Percentiles rank a stretch among this genome's conserved stretches.
phyloP scores from a whole-genome alignment of 2,113 vertebrate species.

The Sciurus niger region DNA sequence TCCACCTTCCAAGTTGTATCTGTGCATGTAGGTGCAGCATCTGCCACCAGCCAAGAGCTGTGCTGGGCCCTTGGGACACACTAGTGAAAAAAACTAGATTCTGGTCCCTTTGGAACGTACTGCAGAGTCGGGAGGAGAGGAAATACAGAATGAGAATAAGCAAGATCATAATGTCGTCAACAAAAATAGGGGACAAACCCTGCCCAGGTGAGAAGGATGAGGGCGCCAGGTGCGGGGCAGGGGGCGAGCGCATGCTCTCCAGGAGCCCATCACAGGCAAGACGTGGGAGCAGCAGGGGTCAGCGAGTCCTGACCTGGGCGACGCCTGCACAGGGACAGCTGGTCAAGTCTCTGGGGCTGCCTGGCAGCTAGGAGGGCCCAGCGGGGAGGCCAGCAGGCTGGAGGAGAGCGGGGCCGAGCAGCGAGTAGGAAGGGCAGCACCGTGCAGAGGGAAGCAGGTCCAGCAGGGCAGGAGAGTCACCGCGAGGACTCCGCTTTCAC shows the following conservation, averaged over 20 bases:
- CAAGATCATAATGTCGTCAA: no score
- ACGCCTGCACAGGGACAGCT: neutral
- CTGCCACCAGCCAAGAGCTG: neutral
- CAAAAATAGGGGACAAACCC: neutral
- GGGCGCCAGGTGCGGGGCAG: neutral
- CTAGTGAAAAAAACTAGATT: neutral
- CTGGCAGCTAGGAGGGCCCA: neutral
- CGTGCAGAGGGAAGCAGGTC: accelerated
- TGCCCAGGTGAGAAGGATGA: neutral
- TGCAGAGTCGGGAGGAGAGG: neutral
- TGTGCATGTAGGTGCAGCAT: neutral
- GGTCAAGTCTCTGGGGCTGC: no score
- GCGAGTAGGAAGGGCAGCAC: neutral
- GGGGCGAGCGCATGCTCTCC: no score
- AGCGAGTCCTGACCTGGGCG: no score
- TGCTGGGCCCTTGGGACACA: neutral
- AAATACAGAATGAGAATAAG: neutral
- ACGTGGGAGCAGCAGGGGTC: neutral
- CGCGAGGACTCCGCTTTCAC: neutral
- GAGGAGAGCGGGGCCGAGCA: neutral
- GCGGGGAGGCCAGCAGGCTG: neutral
- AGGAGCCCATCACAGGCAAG: no score
- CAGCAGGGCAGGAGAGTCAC: accelerated
- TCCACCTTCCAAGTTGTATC: neutral
- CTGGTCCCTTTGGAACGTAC: neutral